Conservation (phyloP, 2,888 invertebrate genomes). For the Agrotis clavis region DNA sequence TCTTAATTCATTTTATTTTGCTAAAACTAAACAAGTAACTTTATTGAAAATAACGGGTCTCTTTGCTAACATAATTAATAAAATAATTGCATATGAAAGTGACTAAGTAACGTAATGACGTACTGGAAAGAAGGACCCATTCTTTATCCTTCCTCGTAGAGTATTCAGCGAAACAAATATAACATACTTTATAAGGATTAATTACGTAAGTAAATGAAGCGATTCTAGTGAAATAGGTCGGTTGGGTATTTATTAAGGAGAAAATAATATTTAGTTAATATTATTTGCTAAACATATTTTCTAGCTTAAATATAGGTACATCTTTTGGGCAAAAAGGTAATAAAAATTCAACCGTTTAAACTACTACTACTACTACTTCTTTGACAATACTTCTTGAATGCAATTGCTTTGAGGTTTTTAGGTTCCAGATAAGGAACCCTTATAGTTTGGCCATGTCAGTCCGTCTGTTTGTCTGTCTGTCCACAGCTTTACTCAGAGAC, state of each 20-base stretch:
- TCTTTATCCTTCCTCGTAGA: constrained; percentile 5
- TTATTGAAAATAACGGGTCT: not conserved
- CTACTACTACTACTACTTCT: too few relatives aligned
- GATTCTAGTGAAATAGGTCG: not conserved
- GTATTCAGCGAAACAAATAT: constrained; percentile 5
- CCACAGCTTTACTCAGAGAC: too few relatives aligned
- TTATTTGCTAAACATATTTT: not conserved
- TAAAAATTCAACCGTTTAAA: too few relatives aligned
- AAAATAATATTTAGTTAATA: not conserved
- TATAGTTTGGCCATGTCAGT: too few relatives aligned
- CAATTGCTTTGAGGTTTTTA: too few relatives aligned
- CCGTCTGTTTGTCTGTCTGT: too few relatives aligned
- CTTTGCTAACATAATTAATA: not conserved
- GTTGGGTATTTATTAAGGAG: not conserved
- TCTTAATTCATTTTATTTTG: not conserved
- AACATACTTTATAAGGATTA: constrained; percentile 4
- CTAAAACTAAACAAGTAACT: not conserved
- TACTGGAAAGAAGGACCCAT: not conserved
- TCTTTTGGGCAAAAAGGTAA: not conserved
- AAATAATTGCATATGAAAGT: too few relatives aligned
- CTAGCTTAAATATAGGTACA: not conserved
- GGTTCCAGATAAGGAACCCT: too few relatives aligned
- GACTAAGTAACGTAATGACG: too few relatives aligned
- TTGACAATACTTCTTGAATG: too few relatives aligned
- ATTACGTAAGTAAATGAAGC: not conserved